Evolutionary conservation across 2,113 vertebrate species (phyloP), one percentile per base, ranked within the genome.

Genomic region (Oryzias curvinotus): DNA sequence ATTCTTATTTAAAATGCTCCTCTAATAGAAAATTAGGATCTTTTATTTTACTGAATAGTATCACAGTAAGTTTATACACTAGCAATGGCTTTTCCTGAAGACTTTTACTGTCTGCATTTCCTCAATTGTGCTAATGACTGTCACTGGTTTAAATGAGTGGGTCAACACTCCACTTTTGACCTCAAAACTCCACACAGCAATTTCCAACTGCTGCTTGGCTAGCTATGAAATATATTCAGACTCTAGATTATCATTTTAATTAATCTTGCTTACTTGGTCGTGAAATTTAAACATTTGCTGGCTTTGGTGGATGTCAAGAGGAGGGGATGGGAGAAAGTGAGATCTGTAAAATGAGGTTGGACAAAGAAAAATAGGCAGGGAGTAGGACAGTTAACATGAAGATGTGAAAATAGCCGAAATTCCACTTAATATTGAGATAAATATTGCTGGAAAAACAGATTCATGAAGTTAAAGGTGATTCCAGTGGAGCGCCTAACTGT

Each of bases 261-360:
- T 91, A 91, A 91, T 92, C 88, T 92, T 92, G 90, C 88, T 91
- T 92, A 91, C 87, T 90, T 91, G 89, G 81, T 89, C 86, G 88
- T 92, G 90, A 90, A 92, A 92, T 91, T 92, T 91, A 92, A 92
- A 91, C 89, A 91, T 91, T 88, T 86, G 82, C 87, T 80, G 75
- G 85, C 77, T 87, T 83, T 82, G 81, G 71, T 74, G 77, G 75
- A 68, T 75, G 73, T 79, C 73, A 55, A 52, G 64, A 50, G 58
- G 70, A 68, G 59, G 69, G 36, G 68, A 63, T 48, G 77, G 52
- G 54, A 70, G 57, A 70, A 18, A 30, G 78, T 62, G 68, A 73
- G 68, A 60, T 66, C 62, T 12, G 62, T 65, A 66, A 77, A 67
- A 84, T 62, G 36, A 58, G 36, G 36, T 66, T 71, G 75, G 81